Evolutionary conservation across 2,888 invertebrate genomes (phyloP).

Genomic region (Cecidostiba fungosa): DNA sequence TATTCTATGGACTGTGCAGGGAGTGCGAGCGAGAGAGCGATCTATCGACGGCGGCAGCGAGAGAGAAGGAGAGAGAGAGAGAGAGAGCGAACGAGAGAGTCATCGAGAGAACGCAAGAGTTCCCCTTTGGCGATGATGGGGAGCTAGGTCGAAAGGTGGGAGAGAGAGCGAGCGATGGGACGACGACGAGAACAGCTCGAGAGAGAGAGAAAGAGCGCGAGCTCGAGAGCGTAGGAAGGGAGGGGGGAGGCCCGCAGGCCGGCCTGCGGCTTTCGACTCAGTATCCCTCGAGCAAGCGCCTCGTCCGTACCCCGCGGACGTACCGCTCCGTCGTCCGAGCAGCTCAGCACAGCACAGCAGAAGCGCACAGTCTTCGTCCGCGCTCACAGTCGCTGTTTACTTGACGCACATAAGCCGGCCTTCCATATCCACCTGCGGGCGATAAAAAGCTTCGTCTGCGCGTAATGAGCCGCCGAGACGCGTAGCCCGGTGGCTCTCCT

Average conservation of each 20-base stretch:
- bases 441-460: neutral
- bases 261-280: conserved; percentile 79
- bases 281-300: conserved; percentile 81
- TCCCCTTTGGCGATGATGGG: conserved; percentile 44
- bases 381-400: neutral
- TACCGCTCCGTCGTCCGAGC: conserved; percentile 60
- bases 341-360: conserved; percentile 41
- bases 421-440: neutral
- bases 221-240: neutral
- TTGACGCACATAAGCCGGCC: neutral
- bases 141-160: conserved; percentile 57
- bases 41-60: conserved; percentile 1
- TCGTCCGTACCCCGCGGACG: conserved; percentile 79
- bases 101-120: conserved; percentile 60
- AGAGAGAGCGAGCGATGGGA: conserved; percentile 47
- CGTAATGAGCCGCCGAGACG: neutral
- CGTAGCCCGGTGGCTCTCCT: neutral
- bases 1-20: no score
- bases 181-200: conserved; percentile 57
- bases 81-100: conserved; percentile 56
- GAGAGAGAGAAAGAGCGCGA: conserved; percentile 53
- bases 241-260: conserved; percentile 79
- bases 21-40: neutral
- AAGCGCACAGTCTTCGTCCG: neutral
- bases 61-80: no score